phyloP scores from a whole-genome alignment of 2,797 vertebrate genomes.

The Gambelia wislizenii region DNA sequence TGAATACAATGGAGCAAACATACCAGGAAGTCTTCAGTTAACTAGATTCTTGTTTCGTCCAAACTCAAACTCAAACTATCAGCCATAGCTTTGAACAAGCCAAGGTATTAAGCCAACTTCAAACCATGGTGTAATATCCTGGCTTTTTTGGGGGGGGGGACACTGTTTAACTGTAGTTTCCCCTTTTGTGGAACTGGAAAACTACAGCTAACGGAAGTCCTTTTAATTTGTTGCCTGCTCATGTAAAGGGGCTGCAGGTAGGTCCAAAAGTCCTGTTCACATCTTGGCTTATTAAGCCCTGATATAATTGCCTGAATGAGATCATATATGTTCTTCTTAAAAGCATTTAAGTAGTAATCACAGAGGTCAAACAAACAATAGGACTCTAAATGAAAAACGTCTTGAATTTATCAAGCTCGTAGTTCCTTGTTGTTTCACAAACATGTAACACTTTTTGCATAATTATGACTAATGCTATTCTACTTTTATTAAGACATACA shows the following conservation, averaged over 20 bases:
- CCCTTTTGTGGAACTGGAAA: background rate
- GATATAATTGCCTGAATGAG: background rate
- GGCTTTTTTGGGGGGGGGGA: no score
- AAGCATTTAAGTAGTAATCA: background rate
- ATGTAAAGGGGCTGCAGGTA: background rate
- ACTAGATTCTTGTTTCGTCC: background rate
- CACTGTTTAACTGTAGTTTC: background rate
- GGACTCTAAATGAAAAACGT: background rate
- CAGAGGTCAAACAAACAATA: background rate
- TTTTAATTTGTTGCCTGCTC: background rate
- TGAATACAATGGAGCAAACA: background rate
- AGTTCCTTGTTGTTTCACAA: background rate
- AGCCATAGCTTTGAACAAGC: background rate
- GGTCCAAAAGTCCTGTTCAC: no score
- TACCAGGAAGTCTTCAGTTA: background rate
- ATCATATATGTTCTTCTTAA: background rate
- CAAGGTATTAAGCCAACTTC: background rate
- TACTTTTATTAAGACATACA: constrained; percentile 19
- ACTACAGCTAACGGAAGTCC: background rate
- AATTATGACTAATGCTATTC: background rate
- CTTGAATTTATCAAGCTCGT: background rate
- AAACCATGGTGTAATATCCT: background rate
- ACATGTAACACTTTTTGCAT: background rate
- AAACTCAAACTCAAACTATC: background rate
- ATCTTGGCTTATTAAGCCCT: background rate